Percentiles rank a stretch among this genome's conserved stretches.
Evolutionary conservation across 2,888 invertebrate genomes (phyloP).

Genomic region (Malthinus flaveolus): DNA sequence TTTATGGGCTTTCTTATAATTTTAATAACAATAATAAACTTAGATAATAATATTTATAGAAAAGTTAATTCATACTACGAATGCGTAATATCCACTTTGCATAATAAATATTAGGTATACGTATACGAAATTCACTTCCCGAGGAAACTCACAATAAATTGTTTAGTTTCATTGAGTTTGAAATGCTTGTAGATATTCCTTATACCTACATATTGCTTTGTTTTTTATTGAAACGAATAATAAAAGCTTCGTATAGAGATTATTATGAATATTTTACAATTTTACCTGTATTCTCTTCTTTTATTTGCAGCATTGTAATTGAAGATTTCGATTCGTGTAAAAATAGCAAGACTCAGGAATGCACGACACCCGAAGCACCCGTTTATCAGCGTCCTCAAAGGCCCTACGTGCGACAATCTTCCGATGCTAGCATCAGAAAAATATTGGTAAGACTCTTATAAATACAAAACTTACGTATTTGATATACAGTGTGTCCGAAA

Average conservation of each 20-base stretch:
- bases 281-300: neutral
- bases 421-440: slow-evolving; percentile 46
- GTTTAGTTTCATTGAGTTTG: neutral
- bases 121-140: too few species aligned
- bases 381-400: slow-evolving; percentile 37
- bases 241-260: neutral
- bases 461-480: too few species aligned
- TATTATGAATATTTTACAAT: too few species aligned
- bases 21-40: too few species aligned
- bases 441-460: slow-evolving; percentile 41
- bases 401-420: slow-evolving; percentile 44
- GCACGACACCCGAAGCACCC: slow-evolving; percentile 27
- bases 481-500: too few species aligned
- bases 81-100: too few species aligned
- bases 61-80: too few species aligned
- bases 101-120: too few species aligned
- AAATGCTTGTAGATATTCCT: neutral
- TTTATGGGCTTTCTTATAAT: too few species aligned
- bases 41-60: too few species aligned
- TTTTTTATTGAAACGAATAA: neutral
- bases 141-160: too few species aligned
- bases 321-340: slow-evolving; percentile 48
- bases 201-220: neutral
- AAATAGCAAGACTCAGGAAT: slow-evolving; percentile 27
- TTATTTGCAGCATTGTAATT: slow-evolving; percentile 44